Evolutionary conservation across 2,797 vertebrate genomes (phyloP).

Genomic region (Odontamblyopus lacepedii): DNA sequence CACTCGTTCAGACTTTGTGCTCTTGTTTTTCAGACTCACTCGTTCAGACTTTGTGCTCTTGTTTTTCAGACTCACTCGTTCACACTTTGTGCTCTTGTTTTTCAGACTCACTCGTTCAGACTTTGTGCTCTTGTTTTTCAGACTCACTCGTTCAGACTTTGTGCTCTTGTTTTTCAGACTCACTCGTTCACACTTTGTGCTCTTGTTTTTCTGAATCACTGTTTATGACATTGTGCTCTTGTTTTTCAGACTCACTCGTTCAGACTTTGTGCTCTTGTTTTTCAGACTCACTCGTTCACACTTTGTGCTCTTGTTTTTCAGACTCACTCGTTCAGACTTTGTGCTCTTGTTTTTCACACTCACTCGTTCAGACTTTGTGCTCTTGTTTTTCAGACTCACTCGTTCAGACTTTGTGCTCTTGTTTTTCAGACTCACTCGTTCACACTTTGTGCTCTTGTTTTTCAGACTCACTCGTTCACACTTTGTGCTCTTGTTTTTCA

Average conservation of each 20-base stretch:
- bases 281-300: too few species aligned
- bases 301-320: neutral
- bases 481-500: neutral
- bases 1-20: neutral
- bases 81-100: neutral
- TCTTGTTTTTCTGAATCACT: too few species aligned
- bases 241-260: too few species aligned
- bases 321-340: too few species aligned
- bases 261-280: neutral
- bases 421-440: too few species aligned
- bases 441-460: neutral
- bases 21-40: too few species aligned
- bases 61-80: too few species aligned
- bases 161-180: neutral
- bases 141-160: too few species aligned
- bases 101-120: too few species aligned
- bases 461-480: too few species aligned
- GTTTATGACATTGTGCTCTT: neutral
- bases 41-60: neutral
- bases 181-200: too few species aligned
- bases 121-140: neutral
- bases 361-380: neutral
- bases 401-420: neutral
- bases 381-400: too few species aligned
- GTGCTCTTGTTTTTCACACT: neutral